These are phyloP conservation scores for Phrynocephalus guinanensis DNA, from an alignment of 2,797 vertebrate species.

Conservation along the genomic window DNA sequence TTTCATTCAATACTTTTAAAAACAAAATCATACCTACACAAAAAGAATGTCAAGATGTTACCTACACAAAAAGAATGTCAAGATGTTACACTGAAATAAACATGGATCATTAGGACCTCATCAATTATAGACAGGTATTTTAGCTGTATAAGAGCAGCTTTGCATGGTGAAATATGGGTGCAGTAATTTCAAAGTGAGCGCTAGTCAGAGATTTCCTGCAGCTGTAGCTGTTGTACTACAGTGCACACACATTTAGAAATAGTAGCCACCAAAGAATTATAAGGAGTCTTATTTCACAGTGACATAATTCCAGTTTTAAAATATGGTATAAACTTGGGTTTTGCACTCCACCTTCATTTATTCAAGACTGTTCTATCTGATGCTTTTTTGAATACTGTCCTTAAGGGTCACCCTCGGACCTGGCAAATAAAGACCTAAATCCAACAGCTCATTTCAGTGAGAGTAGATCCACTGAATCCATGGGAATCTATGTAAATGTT, in stretches of 20 bases:
- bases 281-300: not conserved
- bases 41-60: conserved; percentile 31
- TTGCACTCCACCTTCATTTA: not conserved
- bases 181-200: not conserved
- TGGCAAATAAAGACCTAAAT: not conserved
- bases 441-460: no score
- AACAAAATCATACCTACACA: conserved; percentile 26
- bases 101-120: not conserved
- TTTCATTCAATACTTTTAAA: not conserved
- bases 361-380: not conserved
- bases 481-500: no score
- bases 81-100: conserved; percentile 28
- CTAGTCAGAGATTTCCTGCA: not conserved
- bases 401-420: not conserved
- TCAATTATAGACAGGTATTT: not conserved
- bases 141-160: not conserved
- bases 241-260: not conserved
- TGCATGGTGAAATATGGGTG: not conserved
- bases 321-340: no score
- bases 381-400: not conserved
- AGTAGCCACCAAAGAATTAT: not conserved
- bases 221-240: not conserved
- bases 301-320: not conserved
- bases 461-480: no score
- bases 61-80: conserved; percentile 7